Percentiles rank a stretch among this genome's conserved stretches.
phyloP scores from a whole-genome alignment of 2,888 invertebrate genomes.

The Elgonia sp. region DNA sequence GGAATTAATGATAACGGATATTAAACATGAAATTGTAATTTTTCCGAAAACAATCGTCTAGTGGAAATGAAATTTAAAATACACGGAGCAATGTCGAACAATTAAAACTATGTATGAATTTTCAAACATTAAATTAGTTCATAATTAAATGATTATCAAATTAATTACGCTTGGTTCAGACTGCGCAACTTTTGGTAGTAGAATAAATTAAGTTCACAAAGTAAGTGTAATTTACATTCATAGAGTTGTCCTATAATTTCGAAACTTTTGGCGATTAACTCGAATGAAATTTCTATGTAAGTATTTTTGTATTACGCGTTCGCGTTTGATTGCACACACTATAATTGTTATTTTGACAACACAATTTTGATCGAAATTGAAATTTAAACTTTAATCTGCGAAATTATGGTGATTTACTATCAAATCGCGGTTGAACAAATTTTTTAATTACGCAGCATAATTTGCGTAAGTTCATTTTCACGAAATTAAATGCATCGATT shows the following conservation, averaged over 20 bases:
- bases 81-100: constrained; percentile 30
- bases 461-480: background rate
- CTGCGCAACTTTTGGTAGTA: constrained; percentile 68
- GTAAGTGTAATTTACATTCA: constrained; percentile 74
- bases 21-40: too few species aligned
- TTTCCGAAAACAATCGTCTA: too few species aligned
- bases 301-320: constrained; percentile 57
- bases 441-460: background rate
- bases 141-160: constrained; percentile 72
- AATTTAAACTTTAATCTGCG: background rate
- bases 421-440: background rate
- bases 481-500: too few species aligned
- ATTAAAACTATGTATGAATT: constrained; percentile 69
- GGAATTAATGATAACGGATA: too few species aligned
- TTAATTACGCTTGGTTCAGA: constrained; percentile 70
- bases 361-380: constrained; percentile 1
- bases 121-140: constrained; percentile 71
- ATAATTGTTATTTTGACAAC: constrained; percentile 10
- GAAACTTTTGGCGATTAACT: constrained; percentile 67
- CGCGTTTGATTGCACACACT: constrained; percentile 34
- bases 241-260: constrained; percentile 71
- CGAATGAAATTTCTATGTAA: constrained; percentile 61
- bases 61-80: constrained; percentile 43
- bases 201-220: constrained; percentile 72
- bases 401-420: too few species aligned